phyloP scores from a whole-genome alignment of 2,113 vertebrate genomes.

The Stigmatopora nigra region DNA sequence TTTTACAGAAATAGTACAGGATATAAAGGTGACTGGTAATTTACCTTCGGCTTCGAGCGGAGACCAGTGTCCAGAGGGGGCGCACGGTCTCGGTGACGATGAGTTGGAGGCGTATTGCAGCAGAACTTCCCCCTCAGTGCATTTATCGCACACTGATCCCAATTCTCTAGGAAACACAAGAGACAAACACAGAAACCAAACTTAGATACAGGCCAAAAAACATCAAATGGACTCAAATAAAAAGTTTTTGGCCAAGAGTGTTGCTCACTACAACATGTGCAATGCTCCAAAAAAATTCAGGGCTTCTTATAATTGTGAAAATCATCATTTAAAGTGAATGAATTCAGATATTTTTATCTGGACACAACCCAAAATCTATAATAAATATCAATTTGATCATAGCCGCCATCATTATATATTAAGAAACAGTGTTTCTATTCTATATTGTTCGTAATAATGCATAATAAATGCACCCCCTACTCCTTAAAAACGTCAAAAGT shows the following conservation, averaged over 20 bases:
- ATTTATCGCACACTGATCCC: conserved; percentile 97
- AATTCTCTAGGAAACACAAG: conserved; percentile 98
- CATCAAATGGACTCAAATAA: too few species aligned
- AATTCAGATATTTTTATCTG: too few species aligned
- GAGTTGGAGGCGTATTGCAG: conserved; percentile 90
- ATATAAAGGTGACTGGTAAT: not conserved
- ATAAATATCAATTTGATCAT: not conserved
- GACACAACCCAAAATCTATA: too few species aligned
- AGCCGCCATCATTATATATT: too few species aligned
- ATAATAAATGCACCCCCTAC: too few species aligned
- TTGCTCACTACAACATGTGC: too few species aligned
- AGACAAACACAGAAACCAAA: conserved; percentile 79
- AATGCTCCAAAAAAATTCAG: too few species aligned
- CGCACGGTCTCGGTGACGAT: conserved; percentile 89
- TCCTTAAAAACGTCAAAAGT: too few species aligned
- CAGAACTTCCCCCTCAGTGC: conserved; percentile 82
- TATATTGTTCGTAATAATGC: too few species aligned
- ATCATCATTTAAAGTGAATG: too few species aligned
- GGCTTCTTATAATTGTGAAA: too few species aligned
- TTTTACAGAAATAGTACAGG: not conserved
- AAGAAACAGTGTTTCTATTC: not conserved
- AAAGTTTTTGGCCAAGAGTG: too few species aligned
- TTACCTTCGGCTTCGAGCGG: conserved; percentile 96
- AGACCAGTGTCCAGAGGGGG: conserved; percentile 94
- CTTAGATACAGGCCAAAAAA: conserved; percentile 79